These are phyloP conservation scores for Catharus ustulatus DNA, from an alignment of 2,797 vertebrate genomes.

Conservation along the genomic window DNA sequence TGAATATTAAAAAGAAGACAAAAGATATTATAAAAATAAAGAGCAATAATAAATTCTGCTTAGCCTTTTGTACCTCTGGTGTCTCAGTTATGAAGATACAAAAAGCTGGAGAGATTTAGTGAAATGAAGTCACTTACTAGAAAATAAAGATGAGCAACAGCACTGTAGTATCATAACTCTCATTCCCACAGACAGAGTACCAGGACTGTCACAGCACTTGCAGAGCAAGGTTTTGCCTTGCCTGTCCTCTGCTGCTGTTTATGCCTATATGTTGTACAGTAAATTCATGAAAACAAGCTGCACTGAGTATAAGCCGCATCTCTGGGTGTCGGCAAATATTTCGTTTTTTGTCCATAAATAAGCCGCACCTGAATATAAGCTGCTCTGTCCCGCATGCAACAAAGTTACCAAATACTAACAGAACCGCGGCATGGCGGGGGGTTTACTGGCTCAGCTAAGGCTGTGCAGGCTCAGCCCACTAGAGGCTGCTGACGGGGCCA, in stretches of 20 bases:
- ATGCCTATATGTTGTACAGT: accelerated
- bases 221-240: neutral
- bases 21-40: slow-evolving; percentile 24
- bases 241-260: neutral
- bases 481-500: too few relatives aligned
- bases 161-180: neutral
- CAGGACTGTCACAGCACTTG: neutral
- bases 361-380: too few relatives aligned
- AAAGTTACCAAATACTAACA: too few relatives aligned
- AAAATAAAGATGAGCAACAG: slow-evolving; percentile 15
- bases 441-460: too few relatives aligned
- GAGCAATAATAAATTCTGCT: slow-evolving; percentile 27
- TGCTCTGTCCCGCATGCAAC: too few relatives aligned
- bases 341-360: too few relatives aligned
- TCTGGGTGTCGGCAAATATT: too few relatives aligned
- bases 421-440: too few relatives aligned
- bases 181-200: neutral
- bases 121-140: slow-evolving; percentile 40
- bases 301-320: too few relatives aligned
- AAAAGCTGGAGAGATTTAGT: slow-evolving; percentile 31
- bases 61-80: slow-evolving; percentile 4
- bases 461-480: too few relatives aligned
- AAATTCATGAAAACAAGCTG: too few relatives aligned
- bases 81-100: neutral
- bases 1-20: slow-evolving; percentile 41